Percentiles rank a stretch among this genome's conserved stretches.
phyloP scores from a whole-genome alignment of 2,888 invertebrate species.

The Teleiodes luculella region DNA sequence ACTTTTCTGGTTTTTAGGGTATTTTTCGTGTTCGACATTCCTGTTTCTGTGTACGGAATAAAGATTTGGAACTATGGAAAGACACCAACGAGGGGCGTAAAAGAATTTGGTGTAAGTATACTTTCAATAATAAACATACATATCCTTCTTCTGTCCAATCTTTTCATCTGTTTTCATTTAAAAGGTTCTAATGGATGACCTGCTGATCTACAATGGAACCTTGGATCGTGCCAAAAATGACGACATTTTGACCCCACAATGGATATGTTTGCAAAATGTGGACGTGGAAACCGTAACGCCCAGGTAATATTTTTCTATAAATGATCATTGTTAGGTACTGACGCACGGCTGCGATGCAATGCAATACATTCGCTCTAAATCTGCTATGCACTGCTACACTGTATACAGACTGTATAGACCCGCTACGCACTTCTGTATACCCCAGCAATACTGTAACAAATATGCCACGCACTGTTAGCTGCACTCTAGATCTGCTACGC shows the following conservation, averaged over 20 bases:
- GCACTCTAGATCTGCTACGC: no score
- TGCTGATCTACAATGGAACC: slow-evolving; percentile 87
- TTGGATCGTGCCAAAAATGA: slow-evolving; percentile 67
- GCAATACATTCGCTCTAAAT: no score
- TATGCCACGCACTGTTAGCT: no score
- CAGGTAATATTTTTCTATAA: slow-evolving; percentile 39
- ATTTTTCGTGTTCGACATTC: slow-evolving; percentile 88
- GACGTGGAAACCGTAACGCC: slow-evolving; percentile 54
- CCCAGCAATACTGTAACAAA: no score
- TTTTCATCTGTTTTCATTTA: no score
- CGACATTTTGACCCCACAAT: slow-evolving; percentile 50
- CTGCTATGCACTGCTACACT: no score
- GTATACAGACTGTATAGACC: no score
- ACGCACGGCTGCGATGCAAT: no score
- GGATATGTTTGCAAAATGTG: slow-evolving; percentile 60
- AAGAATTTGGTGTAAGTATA: slow-evolving; percentile 86
- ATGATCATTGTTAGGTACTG: no score
- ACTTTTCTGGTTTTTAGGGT: slow-evolving; percentile 67
- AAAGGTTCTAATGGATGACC: slow-evolving; percentile 88
- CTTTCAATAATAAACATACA: not conserved
- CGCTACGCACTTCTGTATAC: no score
- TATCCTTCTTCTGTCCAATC: no score
- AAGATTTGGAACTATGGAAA: slow-evolving; percentile 92
- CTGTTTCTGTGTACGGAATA: slow-evolving; percentile 84
- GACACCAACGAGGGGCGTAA: slow-evolving; percentile 86